phyloP scores from a whole-genome alignment of 2,797 vertebrate species.

The Scyliorhinus canicula region DNA sequence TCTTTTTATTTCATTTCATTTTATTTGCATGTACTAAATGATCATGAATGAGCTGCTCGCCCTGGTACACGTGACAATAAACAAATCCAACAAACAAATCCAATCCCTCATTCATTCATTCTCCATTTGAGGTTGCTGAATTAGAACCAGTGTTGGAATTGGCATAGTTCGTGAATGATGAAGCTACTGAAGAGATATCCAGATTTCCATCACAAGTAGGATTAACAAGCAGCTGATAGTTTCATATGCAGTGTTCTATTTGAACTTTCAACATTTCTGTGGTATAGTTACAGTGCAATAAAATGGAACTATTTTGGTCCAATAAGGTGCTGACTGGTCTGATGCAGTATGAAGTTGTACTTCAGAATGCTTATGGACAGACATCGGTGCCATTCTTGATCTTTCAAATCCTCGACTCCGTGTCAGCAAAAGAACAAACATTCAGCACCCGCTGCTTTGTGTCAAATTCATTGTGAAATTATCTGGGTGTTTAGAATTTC shows the following conservation, averaged over 20 bases:
- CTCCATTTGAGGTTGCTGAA: background rate
- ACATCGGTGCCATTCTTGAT: background rate
- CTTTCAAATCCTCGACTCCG: background rate
- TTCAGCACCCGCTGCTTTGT: background rate
- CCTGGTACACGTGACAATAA: too few species aligned
- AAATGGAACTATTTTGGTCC: background rate
- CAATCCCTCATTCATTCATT: background rate
- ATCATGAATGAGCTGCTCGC: too few species aligned
- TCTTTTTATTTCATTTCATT: too few species aligned
- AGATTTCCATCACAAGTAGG: background rate
- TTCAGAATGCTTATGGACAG: background rate
- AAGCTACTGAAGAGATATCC: background rate
- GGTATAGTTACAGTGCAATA: background rate
- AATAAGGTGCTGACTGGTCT: background rate
- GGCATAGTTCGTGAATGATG: background rate
- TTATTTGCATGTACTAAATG: too few species aligned
- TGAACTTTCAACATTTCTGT: background rate
- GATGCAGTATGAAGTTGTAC: background rate
- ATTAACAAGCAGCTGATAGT: background rate
- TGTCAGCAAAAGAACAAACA: background rate
- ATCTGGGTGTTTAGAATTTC: background rate
- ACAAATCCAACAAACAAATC: too few species aligned
- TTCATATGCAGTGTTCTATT: background rate
- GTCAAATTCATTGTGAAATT: background rate
- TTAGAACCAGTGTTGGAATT: background rate